Evolutionary conservation across 2,888 invertebrate species (phyloP).

Genomic region (Dynastes tityus): DNA sequence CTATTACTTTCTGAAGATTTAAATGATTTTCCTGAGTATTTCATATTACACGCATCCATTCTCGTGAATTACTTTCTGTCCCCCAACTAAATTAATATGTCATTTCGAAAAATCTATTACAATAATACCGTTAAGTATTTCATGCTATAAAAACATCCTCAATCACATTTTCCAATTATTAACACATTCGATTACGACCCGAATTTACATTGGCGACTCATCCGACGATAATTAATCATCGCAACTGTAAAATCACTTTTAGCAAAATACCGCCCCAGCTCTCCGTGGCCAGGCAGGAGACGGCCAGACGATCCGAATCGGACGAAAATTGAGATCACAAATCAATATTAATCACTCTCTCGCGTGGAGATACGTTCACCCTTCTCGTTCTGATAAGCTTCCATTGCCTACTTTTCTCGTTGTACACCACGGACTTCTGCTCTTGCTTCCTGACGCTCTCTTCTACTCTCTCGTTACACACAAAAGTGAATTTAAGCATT

Average conservation of each 20-base stretch:
- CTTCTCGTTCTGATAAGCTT: constrained; percentile 4
- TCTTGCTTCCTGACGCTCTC: constrained; percentile 24
- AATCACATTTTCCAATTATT: constrained; percentile 38
- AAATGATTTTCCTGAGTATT: too few relatives aligned
- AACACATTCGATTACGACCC: constrained; percentile 34
- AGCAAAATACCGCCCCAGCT: constrained; percentile 31
- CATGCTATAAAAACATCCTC: constrained; percentile 21
- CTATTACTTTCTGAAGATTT: too few relatives aligned
- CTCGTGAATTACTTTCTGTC: too few relatives aligned
- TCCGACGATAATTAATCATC: constrained; percentile 41
- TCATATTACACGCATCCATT: too few relatives aligned
- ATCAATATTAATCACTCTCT: constrained; percentile 37
- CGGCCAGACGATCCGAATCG: constrained; percentile 41
- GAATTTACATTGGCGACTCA: constrained; percentile 40
- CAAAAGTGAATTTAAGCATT: constrained; percentile 46
- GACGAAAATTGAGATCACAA: constrained; percentile 46
- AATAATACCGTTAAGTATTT: constrained; percentile 8
- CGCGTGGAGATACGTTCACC: background rate
- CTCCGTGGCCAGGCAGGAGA: constrained; percentile 3
- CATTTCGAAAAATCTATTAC: constrained; percentile 2
- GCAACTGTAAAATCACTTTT: constrained; percentile 43
- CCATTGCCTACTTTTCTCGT: background rate
- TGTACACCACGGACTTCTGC: background rate
- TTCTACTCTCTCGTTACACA: constrained; percentile 41
- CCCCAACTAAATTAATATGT: background rate